Conservation (phyloP, 2,888 invertebrate genomes). For the Orchesellides sinensis region DNA sequence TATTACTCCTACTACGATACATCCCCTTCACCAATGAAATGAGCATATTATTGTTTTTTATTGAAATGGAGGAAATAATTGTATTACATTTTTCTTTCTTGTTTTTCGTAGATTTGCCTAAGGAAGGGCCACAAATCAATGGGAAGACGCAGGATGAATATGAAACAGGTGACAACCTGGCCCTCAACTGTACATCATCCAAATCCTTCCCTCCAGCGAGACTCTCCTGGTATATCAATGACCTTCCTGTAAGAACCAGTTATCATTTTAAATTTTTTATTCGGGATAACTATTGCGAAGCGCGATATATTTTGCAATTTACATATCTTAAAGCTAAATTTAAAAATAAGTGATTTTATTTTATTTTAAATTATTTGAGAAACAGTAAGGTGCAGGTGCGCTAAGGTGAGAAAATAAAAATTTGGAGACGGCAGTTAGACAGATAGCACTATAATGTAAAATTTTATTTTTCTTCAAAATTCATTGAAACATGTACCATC, state of each 20-base stretch:
- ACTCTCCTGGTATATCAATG: slow-evolving; percentile 74
- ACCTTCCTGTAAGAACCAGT: slow-evolving; percentile 65
- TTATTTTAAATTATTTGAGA: too few species aligned
- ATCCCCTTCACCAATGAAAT: neutral
- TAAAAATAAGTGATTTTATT: too few species aligned
- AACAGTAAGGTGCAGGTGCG: neutral
- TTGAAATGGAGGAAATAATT: slow-evolving; percentile 5
- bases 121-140: slow-evolving; percentile 73
- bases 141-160: slow-evolving; percentile 73
- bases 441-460: slow-evolving; percentile 2
- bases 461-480: neutral
- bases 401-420: slow-evolving; percentile 12
- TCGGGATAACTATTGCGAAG: too few species aligned
- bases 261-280: neutral
- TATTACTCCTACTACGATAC: neutral
- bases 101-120: slow-evolving; percentile 74
- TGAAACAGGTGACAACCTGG: slow-evolving; percentile 71
- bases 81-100: slow-evolving; percentile 9
- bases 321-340: neutral
- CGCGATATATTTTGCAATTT: slow-evolving; percentile 9
- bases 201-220: slow-evolving; percentile 73
- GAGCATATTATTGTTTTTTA: neutral
- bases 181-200: slow-evolving; percentile 72
- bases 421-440: neutral
- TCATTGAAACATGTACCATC: neutral